Conservation (phyloP, 53 echinoderm and acorn worm genomes). For the Mesocentrotus franciscanus region DNA sequence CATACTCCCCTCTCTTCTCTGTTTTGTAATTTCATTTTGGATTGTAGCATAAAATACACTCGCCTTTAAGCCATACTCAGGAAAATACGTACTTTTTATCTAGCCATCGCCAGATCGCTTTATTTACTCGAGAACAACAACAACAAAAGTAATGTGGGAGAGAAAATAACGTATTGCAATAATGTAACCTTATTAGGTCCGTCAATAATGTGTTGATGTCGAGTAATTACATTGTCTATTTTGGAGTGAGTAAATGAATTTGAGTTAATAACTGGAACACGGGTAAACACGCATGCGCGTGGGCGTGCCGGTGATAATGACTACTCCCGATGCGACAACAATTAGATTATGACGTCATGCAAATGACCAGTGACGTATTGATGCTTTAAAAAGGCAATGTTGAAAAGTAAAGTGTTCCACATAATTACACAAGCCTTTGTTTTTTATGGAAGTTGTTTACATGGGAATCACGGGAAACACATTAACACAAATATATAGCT, state of each 20-base stretch:
- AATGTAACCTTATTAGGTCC: background rate
- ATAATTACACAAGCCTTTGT: background rate
- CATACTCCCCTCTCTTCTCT: background rate
- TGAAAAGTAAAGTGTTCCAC: background rate
- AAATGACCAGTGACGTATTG: background rate
- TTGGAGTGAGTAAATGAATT: constrained; percentile 6
- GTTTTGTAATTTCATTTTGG: background rate
- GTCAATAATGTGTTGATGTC: background rate
- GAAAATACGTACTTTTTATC: background rate
- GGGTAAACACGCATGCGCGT: constrained; percentile 30
- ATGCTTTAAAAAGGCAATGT: background rate
- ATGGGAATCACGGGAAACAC: background rate
- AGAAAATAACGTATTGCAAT: background rate
- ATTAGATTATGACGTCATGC: constrained; percentile 6
- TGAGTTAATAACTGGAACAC: background rate
- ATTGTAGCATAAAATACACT: background rate
- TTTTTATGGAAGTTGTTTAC: background rate
- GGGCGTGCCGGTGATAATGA: background rate
- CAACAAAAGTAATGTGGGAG: too few species aligned
- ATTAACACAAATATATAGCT: background rate
- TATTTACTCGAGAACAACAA: background rate
- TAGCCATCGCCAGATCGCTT: background rate
- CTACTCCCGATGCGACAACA: background rate
- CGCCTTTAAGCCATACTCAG: too few species aligned
- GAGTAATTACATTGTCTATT: constrained; percentile 11